These are phyloP conservation scores for Pyrgus malvae DNA, from an alignment of 2,888 invertebrate genomes.

Conservation along the genomic window DNA sequence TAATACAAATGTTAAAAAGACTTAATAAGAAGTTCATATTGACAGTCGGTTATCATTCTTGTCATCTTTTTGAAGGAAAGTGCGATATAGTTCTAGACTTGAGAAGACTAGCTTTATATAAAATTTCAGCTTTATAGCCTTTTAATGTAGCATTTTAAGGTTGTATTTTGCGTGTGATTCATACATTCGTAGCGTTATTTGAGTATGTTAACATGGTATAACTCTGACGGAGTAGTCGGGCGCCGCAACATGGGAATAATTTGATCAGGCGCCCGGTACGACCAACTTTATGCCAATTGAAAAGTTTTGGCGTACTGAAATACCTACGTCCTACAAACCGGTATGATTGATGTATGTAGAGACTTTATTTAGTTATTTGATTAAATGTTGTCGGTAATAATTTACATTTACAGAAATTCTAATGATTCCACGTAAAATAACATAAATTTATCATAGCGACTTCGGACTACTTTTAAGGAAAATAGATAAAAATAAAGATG, in stretches of 20 bases:
- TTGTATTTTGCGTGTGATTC: conserved; percentile 31
- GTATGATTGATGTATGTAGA: conserved; percentile 46
- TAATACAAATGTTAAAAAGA: conserved; percentile 73
- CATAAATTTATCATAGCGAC: too few relatives aligned
- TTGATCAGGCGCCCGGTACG: conserved; percentile 70
- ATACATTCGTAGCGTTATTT: conserved; percentile 45
- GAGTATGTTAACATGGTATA: conserved; percentile 36
- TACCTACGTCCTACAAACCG: conserved; percentile 51
- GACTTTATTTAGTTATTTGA: too few relatives aligned
- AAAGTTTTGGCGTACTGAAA: conserved; percentile 68
- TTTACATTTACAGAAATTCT: too few relatives aligned
- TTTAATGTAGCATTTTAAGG: conserved; percentile 30
- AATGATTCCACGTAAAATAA: too few relatives aligned
- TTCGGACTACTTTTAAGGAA: too few relatives aligned
- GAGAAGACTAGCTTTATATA: conserved; percentile 19
- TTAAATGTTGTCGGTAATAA: too few relatives aligned
- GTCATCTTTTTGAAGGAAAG: conserved; percentile 58
- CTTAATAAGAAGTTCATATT: conserved; percentile 74
- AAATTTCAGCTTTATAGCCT: conserved; percentile 25
- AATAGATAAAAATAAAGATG: too few relatives aligned
- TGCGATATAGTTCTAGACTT: too few relatives aligned
- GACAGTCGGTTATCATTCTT: conserved; percentile 66
- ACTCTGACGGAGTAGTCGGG: conserved; percentile 55
- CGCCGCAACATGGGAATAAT: conserved; percentile 76
- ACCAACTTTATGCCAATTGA: conserved; percentile 70